phyloP scores from a whole-genome alignment of 2,888 invertebrate genomes.

The Merodon equestris region DNA sequence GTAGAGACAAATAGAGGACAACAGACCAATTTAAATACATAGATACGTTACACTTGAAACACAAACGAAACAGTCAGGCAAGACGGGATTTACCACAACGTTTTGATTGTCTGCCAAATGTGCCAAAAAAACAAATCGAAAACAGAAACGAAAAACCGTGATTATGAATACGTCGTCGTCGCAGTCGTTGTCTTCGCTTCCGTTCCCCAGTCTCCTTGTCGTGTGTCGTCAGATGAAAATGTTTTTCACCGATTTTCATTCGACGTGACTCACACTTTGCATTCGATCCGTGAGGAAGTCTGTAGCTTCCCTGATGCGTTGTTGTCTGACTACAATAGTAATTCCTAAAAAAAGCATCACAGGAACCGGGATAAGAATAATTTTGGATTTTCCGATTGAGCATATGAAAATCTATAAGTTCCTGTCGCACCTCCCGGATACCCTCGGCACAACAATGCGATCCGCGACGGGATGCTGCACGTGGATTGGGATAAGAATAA shows the following conservation, averaged over 20 bases:
- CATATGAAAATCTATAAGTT: slow-evolving; percentile 7
- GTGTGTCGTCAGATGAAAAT: slow-evolving; percentile 14
- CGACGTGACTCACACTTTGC: slow-evolving; percentile 28
- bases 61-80: too few species aligned
- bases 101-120: slow-evolving; percentile 35
- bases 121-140: slow-evolving; percentile 23
- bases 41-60: too few species aligned
- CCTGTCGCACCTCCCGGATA: slow-evolving; percentile 1
- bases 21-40: slow-evolving; percentile 10
- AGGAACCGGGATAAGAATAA: too few species aligned
- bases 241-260: slow-evolving; percentile 24
- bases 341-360: too few species aligned
- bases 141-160: not conserved
- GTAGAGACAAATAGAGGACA: not conserved
- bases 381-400: not conserved
- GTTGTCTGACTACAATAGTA: too few species aligned
- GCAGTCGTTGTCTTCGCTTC: not conserved
- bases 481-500: not conserved
- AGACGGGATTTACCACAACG: slow-evolving; percentile 1
- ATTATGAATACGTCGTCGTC: slow-evolving; percentile 17
- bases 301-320: slow-evolving; percentile 7
- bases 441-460: slow-evolving; percentile 4
- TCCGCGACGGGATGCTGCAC: not conserved
- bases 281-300: too few species aligned
- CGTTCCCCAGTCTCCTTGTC: not conserved